phyloP scores from a whole-genome alignment of 2,797 vertebrate species.

The Leptatherina wallacei region DNA sequence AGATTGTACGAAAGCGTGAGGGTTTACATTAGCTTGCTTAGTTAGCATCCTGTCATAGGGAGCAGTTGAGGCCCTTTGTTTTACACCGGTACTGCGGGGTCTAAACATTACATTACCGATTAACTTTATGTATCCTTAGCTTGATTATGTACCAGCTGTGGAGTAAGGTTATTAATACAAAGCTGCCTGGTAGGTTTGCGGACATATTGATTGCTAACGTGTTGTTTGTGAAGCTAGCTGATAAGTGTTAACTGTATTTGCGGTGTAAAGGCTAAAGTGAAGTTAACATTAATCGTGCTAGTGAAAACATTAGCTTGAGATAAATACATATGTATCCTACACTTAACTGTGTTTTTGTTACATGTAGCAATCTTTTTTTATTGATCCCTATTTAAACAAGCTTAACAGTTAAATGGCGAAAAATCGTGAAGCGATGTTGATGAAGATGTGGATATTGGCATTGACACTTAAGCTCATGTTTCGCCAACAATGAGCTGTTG shows the following conservation, averaged over 20 bases:
- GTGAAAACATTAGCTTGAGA: slow-evolving; percentile 43
- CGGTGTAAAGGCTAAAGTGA: slow-evolving; percentile 59
- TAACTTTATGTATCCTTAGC: slow-evolving; percentile 29
- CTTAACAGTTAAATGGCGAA: background rate
- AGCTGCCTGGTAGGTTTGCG: background rate
- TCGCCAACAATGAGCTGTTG: slow-evolving; percentile 52
- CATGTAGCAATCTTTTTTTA: background rate
- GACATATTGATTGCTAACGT: slow-evolving; percentile 33
- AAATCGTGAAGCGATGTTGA: slow-evolving; percentile 1
- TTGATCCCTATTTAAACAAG: background rate
- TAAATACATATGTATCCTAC: slow-evolving; percentile 33
- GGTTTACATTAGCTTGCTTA: slow-evolving; percentile 58
- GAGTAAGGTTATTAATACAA: slow-evolving; percentile 4
- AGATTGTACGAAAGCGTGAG: slow-evolving; percentile 51
- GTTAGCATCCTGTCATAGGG: slow-evolving; percentile 68
- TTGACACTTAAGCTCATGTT: slow-evolving; percentile 52
- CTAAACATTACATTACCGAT: slow-evolving; percentile 19
- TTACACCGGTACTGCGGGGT: slow-evolving; percentile 50
- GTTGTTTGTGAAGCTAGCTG: slow-evolving; percentile 55
- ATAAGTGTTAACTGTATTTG: slow-evolving; percentile 50
- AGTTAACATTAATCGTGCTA: slow-evolving; percentile 57
- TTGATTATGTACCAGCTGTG: slow-evolving; percentile 1
- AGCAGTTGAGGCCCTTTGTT: slow-evolving; percentile 69
- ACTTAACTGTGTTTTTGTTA: background rate
- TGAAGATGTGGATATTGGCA: slow-evolving; percentile 33